Conservation (phyloP, 2,888 invertebrate species). For the Pinctada fucata region DNA sequence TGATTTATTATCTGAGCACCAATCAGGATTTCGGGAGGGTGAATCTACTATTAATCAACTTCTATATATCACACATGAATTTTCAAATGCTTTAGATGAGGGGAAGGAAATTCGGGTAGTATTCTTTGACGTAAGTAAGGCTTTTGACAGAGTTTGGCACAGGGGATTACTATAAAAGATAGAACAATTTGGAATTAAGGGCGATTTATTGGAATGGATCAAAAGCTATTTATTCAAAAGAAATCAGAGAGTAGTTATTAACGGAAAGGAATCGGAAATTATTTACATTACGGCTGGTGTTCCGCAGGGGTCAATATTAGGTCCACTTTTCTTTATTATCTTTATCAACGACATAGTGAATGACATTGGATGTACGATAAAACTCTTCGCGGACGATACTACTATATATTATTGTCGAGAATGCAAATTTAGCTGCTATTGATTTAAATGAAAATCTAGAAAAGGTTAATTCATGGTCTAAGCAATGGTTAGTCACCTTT, state of each 20-base stretch:
- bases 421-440: not conserved
- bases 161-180: constrained; percentile 13
- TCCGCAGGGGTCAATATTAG: not conserved
- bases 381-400: constrained; percentile 27
- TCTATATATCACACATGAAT: not conserved
- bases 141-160: not conserved
- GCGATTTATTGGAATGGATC: not conserved
- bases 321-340: constrained; percentile 10
- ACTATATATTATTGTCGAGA: constrained; percentile 19
- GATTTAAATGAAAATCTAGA: not conserved
- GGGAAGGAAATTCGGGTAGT: too few relatives aligned
- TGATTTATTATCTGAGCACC: not conserved
- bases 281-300: too few relatives aligned
- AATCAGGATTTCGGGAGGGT: not conserved
- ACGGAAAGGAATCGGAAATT: too few relatives aligned
- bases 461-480: not conserved
- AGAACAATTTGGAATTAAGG: constrained; percentile 5
- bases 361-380: not conserved
- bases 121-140: too few relatives aligned
- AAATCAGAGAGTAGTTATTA: too few relatives aligned
- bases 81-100: too few relatives aligned
- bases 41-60: constrained; percentile 24
- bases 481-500: not conserved
- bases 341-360: not conserved
- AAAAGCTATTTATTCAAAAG: too few relatives aligned